phyloP scores from a whole-genome alignment of 2,113 vertebrate genomes.

The Hemiscyllium ocellatum region DNA sequence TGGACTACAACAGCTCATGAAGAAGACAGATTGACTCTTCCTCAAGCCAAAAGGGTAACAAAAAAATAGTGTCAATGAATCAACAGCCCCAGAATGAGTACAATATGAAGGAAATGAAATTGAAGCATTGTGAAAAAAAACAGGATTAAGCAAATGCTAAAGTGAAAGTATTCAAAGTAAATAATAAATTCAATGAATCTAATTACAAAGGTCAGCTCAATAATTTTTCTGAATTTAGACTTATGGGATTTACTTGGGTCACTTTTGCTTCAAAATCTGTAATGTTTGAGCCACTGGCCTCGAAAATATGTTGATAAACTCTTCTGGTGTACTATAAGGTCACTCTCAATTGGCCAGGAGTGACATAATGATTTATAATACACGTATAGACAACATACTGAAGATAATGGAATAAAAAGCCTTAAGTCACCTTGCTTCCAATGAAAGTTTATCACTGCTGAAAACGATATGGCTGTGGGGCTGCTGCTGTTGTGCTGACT shows the following conservation, averaged over 20 bases:
- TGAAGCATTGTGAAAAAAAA: background rate
- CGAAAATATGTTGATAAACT: background rate
- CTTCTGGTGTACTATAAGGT: background rate
- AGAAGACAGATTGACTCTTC: background rate
- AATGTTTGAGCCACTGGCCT: background rate
- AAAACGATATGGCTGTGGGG: background rate
- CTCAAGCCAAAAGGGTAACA: background rate
- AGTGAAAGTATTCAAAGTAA: background rate
- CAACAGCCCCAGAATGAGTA: background rate
- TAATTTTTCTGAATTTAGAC: background rate
- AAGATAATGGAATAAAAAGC: background rate
- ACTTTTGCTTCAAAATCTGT: too few species aligned
- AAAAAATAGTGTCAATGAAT: background rate
- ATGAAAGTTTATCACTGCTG: background rate
- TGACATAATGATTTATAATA: background rate
- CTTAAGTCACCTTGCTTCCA: slow-evolving; percentile 12
- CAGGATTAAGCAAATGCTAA: background rate
- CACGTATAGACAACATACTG: background rate
- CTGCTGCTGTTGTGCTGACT: background rate
- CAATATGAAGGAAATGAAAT: too few species aligned
- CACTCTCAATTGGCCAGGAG: background rate
- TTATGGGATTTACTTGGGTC: background rate
- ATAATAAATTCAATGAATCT: background rate
- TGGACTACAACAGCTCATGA: background rate
- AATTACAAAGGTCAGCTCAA: background rate